Evolutionary conservation across 2,888 invertebrate genomes (phyloP), one percentile per base, ranked within the genome.

Genomic region (Caprella mutica): DNA sequence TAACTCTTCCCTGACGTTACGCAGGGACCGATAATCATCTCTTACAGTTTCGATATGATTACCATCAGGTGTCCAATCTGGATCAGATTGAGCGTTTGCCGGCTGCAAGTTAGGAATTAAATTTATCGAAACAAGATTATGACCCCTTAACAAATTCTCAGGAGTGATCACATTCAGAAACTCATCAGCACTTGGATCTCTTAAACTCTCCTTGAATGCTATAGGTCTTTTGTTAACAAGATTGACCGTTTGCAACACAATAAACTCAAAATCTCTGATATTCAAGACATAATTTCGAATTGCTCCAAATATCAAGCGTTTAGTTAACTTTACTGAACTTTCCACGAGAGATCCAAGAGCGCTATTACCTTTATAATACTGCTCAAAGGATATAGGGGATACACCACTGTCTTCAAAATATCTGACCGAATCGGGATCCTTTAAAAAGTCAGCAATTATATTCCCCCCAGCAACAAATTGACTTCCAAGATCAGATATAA

Each of bases 361-460:
- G 26, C 48, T 48, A 26, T 27, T 21, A 3, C 48, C 48, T 23
- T 48, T 48, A 48, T 48, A 26, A 48, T 24, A 43, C n/a, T 48
- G 48, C 2, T 48, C 48, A 24, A 23, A 48, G 2, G 26, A 24
- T 2, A 48, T 2, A 3, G 19, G 21, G 17, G 12, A 17, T 2
- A 48, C 8, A 2, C 48, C 48, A 14, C 26, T 48, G 2, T 48
- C 26, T 4, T 19, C 9, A 5, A 48, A 48, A 24, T 48, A 48
- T 14, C 2, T 48, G 12, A 14, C 26, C 26, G 19, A 17, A 5
- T 17, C 48, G 2, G 26, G n/a, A 48, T 23, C 48, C 26, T 48
- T 48, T 17, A 48, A 24, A 24, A 48, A 48, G 17, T 48, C 24
- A n/a, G 17, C 9, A 5, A 48, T 48, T 14, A 48, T 23, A 3